Evolutionary conservation across 92 coral and sea anemone genomes (phyloP), one percentile per base, ranked within the genome.

Genomic region (Heteractis magnifica): DNA sequence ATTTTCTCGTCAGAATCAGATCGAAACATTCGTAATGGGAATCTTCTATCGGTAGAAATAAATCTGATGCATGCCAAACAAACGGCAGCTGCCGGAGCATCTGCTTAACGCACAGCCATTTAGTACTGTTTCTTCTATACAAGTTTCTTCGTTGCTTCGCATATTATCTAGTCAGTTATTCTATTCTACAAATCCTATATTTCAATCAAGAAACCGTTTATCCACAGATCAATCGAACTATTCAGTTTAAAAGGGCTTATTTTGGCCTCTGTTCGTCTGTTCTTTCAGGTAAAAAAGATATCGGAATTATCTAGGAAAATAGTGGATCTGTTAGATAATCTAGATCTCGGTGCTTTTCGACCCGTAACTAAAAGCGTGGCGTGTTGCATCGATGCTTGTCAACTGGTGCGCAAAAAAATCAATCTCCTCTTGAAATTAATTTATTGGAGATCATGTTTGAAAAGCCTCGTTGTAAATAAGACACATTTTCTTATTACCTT

Each of bases 51-150:
- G 77, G 70, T 77, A 50, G 83, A 76, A 81, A 77, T 77, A 76
- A 90, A 79, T 48, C 81, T 56, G 26, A 89, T 87, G 84, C 76
- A 50, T 77, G 79, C 82, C 68, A 87, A 85, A 90, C 94, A 87
- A 87, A 75, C 56, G 79, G 70, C 94, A 91, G 89, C 92, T 91
- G 94, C 75, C 72, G 53, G 52, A 87, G 88, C 98, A 94, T 91
- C 98, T 94, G 98, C 83, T 92, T 89, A 92, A 85, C 91, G 89
- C 86, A 86, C 89, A 86, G 89, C 83, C 90, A 85, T 89, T 91
- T 92, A 68, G 44, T 68, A 68, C 49, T 68, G 50, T 7, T 68
- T 68, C 73, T 68, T 68, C 49, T 10, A 13, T 10, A 8, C 48
- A 23, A 26, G 49, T n/a, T 68, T 21, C 15, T 23, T 68, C 49